phyloP scores from a whole-genome alignment of 1,140 invertebrate genomes.

The Polypedilum vanderplanki region DNA sequence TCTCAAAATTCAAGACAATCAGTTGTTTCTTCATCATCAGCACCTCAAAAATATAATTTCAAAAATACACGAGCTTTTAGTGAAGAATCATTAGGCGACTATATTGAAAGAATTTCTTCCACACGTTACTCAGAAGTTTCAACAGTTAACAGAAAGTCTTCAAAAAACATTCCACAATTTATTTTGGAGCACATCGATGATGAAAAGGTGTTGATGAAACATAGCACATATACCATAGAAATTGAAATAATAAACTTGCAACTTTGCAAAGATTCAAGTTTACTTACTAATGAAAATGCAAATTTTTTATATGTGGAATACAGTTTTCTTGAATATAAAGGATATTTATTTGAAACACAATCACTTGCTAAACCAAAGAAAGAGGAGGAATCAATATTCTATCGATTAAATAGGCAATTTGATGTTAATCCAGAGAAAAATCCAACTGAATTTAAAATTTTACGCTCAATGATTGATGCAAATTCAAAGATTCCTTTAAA shows the following conservation, averaged over 20 bases:
- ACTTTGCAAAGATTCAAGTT: background rate
- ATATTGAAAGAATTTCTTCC: background rate
- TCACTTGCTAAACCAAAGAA: background rate
- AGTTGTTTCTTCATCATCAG: background rate
- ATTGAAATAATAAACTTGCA: slow-evolving; percentile 16
- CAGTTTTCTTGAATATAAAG: slow-evolving; percentile 1
- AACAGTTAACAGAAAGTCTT: background rate
- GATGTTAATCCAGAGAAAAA: background rate
- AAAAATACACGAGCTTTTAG: background rate
- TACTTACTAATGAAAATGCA: background rate
- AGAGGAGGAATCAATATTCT: background rate
- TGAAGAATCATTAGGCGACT: background rate
- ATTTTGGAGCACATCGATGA: background rate
- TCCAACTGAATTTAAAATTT: background rate
- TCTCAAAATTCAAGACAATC: background rate
- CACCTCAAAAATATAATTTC: background rate
- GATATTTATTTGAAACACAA: background rate
- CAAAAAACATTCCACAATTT: background rate
- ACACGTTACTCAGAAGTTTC: background rate
- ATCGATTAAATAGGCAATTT: background rate
- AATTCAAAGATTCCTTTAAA: background rate
- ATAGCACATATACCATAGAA: background rate
- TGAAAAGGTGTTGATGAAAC: background rate
- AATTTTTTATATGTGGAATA: slow-evolving; percentile 5
- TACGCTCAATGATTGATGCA: background rate